Base-by-base conservation (phyloP, 2,113 vertebrate species). In the Toxotes chatareus region DNA sequence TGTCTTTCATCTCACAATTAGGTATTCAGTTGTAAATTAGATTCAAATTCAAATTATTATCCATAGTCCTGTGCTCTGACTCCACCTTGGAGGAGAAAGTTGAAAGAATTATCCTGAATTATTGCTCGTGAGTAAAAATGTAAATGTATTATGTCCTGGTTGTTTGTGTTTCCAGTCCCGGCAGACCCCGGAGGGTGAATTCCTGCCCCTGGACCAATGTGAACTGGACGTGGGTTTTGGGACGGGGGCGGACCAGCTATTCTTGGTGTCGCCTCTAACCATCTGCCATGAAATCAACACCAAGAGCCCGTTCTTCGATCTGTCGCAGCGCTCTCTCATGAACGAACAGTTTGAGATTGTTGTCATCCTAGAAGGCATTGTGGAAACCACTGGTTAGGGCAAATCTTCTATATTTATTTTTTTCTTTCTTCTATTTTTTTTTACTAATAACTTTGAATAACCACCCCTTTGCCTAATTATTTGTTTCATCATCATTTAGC, bases 321-420 rank as follows among this genome's bases (percentile, higher is more conserved):
- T 97, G 59, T 97, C 97, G 0, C 95, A 96, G 93, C 95, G 96
- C 91, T 96, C 97, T 0, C 95, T 97, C 19, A 92, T 94, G 86
- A 97, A 92, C 0, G 96, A 97, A 88, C 96, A 97, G 31, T 97
- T 97, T 90, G 97, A 97, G 93, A 97, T 97, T 0, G 97, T 97
- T 10, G 97, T 97, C 79, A 97, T 97, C 87, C 95, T 97, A 0
- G 97, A 97, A 85, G 97, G 97, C 83, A 97, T 97, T 7, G 97
- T 97, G 49, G 97, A 97, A 90, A 97, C 97, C 4, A 97, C 97
- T 0, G 97, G 97, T 97, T 80, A 93, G 94, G 63, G 70, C 4
- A 12, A 51, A 31, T 32, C 27, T 27, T 27, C 27, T 27, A 27
- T 27, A 27, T 27, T 27, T 27, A 27, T 27, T 27, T 27, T 27